Base-by-base conservation (phyloP, 2,797 vertebrate species). In the Melanotaenia trifasciata region DNA sequence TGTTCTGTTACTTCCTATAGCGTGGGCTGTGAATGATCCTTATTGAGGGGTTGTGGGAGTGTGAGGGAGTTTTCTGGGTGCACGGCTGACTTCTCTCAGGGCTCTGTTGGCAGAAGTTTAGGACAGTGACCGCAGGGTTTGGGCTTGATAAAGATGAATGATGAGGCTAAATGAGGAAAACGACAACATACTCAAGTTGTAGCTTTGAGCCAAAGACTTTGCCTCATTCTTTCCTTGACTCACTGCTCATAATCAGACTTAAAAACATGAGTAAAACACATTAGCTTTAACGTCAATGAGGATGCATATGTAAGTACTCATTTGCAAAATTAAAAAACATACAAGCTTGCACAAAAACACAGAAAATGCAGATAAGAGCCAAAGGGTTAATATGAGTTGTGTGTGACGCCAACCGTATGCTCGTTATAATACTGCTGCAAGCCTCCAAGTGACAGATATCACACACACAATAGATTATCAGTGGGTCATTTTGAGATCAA, bases 401-500 rank as follows among this genome's bases (percentile, higher is more conserved):
- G 85, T 91, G 90, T 91, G 91, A 92, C 62, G 84, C 85, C 91
- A 91, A 91, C 85, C 90, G 79, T 91, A 84, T 88, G 89, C 92
- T 93, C 84, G 71, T 93, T 93, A 93, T 93, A 92, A 92, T 84
- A 88, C 87, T 58, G 91, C 92, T 92, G 74, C 79, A 67, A 92
- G 92, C 92, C 72, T 91, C 64, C 43, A 73, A 89, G 90, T 92
- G 92, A 89, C 88, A 89, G 81, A 93, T 91, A 91, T 90, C 79
- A 82, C 64, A 80, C 78, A 80, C 67, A 82, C 77, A 81, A 70
- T 70, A 76, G 80, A 74, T 77, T 64, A 89, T 87, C 74, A 83
- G 79, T 84, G 56, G 78, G 79, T 82, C 81, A 81, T 86, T 86
- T 79, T 84, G 74, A 80, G 73, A 90, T 84, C 69, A 86, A 87